These are phyloP conservation scores for Limonius californicus DNA, from an alignment of 1,140 invertebrate genomes.

Conservation along the genomic window DNA sequence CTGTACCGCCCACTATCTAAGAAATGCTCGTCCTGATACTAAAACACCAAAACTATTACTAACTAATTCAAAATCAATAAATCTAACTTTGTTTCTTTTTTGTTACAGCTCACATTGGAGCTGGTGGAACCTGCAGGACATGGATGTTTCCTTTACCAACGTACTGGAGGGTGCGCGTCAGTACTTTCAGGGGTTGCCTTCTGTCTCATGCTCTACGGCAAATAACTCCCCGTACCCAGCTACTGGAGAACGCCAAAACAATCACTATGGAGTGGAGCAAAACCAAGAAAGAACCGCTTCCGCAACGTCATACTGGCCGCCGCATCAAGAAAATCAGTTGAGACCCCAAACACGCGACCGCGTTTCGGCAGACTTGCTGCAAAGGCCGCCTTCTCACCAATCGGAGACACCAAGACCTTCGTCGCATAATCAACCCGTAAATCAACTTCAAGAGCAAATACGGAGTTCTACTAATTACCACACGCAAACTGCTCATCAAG, in stretches of 20 bases:
- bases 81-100: no score
- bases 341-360: constrained; percentile 28
- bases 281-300: constrained; percentile 9
- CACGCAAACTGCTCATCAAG: not conserved
- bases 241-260: constrained; percentile 12
- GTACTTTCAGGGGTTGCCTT: constrained; percentile 73
- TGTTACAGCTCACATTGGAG: constrained; percentile 29
- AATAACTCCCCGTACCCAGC: constrained; percentile 32
- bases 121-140: constrained; percentile 52
- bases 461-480: constrained; percentile 1
- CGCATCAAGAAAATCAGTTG: constrained; percentile 7
- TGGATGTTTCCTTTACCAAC: constrained; percentile 74
- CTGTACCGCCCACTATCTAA: no score
- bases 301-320: constrained; percentile 18
- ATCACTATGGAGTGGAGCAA: constrained; percentile 18
- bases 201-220: constrained; percentile 52
- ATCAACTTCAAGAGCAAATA: constrained; percentile 9
- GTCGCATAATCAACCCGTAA: constrained; percentile 21
- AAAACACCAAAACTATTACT: no score
- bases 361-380: constrained; percentile 28
- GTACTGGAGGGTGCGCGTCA: constrained; percentile 74
- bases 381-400: constrained; percentile 35
- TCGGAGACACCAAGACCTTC: constrained; percentile 32
- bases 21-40: no score
- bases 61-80: no score